These are phyloP conservation scores for Pollimyrus isidori DNA, from an alignment of 2,113 vertebrate genomes.

Conservation along the genomic window DNA sequence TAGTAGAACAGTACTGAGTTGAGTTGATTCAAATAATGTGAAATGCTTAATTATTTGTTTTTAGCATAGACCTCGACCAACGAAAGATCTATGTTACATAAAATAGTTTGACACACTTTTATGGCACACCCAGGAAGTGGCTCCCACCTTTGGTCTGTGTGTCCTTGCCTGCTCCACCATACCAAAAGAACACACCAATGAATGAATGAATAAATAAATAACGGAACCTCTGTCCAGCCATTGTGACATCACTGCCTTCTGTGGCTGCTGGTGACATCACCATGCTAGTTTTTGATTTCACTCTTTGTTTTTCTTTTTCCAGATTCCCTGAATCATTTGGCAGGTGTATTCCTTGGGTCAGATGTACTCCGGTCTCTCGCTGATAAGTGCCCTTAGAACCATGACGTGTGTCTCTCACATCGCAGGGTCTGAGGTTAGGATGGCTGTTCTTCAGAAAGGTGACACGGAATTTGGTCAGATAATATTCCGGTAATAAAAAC, in stretches of 20 bases:
- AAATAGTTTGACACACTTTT: neutral
- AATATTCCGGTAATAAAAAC: slow-evolving; percentile 4
- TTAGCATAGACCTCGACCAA: neutral
- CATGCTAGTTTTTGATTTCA: neutral
- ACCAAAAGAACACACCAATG: neutral
- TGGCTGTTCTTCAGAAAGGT: slow-evolving; percentile 15
- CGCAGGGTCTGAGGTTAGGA: slow-evolving; percentile 16
- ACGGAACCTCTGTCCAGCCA: neutral
- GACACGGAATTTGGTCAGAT: slow-evolving; percentile 24
- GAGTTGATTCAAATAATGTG: neutral
- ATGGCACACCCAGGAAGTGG: neutral
- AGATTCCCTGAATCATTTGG: slow-evolving; percentile 3
- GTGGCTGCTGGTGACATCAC: neutral
- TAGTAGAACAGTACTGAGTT: neutral
- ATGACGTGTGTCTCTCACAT: neutral
- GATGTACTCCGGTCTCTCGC: slow-evolving; percentile 20
- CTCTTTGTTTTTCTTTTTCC: neutral
- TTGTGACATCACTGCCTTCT: neutral
- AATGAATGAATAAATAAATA: neutral
- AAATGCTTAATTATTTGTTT: neutral
- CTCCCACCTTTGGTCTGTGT: neutral
- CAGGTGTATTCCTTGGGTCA: neutral
- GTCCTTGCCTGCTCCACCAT: neutral
- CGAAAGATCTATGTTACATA: neutral
- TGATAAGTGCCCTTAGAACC: slow-evolving; percentile 25